Percentiles rank a stretch among this genome's conserved stretches.
These are phyloP conservation scores for Hypselothyrea guttata DNA, from an alignment of 2,888 invertebrate genomes.

Conservation along the genomic window DNA sequence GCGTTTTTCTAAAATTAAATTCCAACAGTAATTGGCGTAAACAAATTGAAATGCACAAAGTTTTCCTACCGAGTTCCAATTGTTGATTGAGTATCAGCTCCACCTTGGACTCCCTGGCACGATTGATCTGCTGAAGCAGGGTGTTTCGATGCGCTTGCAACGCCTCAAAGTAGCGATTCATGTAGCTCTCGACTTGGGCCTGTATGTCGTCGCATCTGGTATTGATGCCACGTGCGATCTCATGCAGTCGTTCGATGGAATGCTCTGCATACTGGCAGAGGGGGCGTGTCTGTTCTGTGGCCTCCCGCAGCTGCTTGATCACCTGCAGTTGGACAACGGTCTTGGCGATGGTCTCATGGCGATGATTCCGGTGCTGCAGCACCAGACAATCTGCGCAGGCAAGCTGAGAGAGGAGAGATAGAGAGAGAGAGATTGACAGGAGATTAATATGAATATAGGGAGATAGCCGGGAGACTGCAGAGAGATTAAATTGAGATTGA, in stretches of 20 bases:
- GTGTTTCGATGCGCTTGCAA: slow-evolving; percentile 85
- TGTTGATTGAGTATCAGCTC: slow-evolving; percentile 84
- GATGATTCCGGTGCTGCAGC: slow-evolving; percentile 85
- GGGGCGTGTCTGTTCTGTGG: slow-evolving; percentile 85
- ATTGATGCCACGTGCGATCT: slow-evolving; percentile 78
- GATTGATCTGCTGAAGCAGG: slow-evolving; percentile 83
- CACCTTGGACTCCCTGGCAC: slow-evolving; percentile 81
- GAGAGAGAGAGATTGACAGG: no score
- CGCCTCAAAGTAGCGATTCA: slow-evolving; percentile 86
- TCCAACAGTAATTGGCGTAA: neutral
- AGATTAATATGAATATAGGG: neutral
- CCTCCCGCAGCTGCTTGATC: slow-evolving; percentile 84
- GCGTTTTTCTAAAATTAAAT: slow-evolving; percentile 84
- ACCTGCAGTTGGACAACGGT: slow-evolving; percentile 85
- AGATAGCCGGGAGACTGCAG: no score
- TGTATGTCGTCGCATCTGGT: slow-evolving; percentile 80
- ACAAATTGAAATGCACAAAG: no score
- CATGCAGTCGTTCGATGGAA: slow-evolving; percentile 84
- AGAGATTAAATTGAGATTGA: no score
- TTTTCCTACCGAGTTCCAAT: slow-evolving; percentile 80
- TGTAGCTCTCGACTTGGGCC: slow-evolving; percentile 86
- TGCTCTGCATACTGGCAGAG: slow-evolving; percentile 85
- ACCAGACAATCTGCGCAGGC: slow-evolving; percentile 86
- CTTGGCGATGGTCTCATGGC: slow-evolving; percentile 85
- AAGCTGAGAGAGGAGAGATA: slow-evolving; percentile 78